Evolutionary conservation across 2,113 vertebrate genomes (phyloP).

Genomic region (Elgaria multicarinata): DNA sequence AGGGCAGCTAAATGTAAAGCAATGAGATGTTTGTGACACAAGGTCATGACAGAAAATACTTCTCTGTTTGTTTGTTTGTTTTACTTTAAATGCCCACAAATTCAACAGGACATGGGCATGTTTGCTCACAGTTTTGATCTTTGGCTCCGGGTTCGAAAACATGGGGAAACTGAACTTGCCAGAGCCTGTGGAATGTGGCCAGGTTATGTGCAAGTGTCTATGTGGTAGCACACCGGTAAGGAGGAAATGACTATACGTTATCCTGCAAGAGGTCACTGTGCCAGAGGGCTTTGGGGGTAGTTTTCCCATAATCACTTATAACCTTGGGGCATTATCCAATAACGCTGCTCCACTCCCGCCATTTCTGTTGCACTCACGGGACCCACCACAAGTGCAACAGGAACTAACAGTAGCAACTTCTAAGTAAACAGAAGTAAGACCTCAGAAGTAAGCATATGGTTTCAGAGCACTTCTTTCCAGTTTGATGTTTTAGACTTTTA

Average conservation of each 20-base stretch:
- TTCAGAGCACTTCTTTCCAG: no score
- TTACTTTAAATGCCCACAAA: not conserved
- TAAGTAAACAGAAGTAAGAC: no score
- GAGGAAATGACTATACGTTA: not conserved
- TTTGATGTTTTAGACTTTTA: no score
- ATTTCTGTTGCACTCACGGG: no score
- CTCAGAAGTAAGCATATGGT: no score
- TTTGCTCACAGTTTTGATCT: not conserved
- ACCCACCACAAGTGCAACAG: no score
- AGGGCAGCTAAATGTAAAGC: not conserved
- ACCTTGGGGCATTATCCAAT: no score
- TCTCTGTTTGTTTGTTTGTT: no score
- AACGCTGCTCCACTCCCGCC: no score
- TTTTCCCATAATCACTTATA: not conserved
- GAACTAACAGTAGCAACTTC: no score
- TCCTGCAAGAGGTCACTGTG: not conserved
- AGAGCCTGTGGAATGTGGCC: not conserved
- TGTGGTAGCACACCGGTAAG: not conserved
- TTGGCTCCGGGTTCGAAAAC: not conserved
- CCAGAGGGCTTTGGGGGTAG: not conserved
- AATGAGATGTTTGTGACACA: not conserved
- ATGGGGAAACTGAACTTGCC: not conserved
- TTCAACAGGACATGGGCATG: not conserved
- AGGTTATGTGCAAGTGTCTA: not conserved
- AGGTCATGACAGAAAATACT: not conserved